phyloP scores from a whole-genome alignment of 2,113 vertebrate genomes.

The Cottus gobio region DNA sequence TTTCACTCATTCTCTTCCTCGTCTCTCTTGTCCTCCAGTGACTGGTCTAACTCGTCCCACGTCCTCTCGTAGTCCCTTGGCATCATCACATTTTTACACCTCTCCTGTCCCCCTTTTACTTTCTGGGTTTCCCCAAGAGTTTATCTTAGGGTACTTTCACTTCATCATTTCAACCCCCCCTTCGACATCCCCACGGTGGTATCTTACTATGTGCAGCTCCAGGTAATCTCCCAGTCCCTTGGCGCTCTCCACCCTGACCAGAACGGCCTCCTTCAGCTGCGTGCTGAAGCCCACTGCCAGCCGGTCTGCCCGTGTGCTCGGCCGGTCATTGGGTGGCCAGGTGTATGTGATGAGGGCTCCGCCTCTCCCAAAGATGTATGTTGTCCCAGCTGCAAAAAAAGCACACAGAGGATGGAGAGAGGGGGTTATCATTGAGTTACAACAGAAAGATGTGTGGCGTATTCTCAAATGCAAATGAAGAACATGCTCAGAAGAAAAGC shows the following conservation, averaged over 20 bases:
- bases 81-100: not conserved
- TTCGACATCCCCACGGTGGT: not conserved
- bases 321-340: slow-evolving; percentile 95
- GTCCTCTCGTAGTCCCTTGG: not conserved
- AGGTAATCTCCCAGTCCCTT: slow-evolving; percentile 93
- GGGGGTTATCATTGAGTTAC: not conserved
- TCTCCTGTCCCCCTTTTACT: not conserved
- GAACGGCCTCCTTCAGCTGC: slow-evolving; percentile 90
- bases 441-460: not conserved
- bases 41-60: slow-evolving; percentile 9
- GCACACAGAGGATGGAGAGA: slow-evolving; percentile 37
- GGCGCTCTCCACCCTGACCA: slow-evolving; percentile 94
- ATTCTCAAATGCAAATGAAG: not conserved
- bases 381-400: slow-evolving; percentile 89
- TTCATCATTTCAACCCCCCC: not conserved
- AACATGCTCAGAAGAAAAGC: not conserved
- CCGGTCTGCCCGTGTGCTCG: slow-evolving; percentile 94
- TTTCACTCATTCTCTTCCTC: not conserved
- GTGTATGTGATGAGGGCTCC: slow-evolving; percentile 95
- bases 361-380: slow-evolving; percentile 94
- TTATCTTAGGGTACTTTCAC: not conserved
- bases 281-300: slow-evolving; percentile 96
- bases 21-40: not conserved
- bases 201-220: slow-evolving; percentile 93
- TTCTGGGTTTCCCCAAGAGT: not conserved